Evolutionary conservation across 2,113 vertebrate species (phyloP), one percentile per base, ranked within the genome.

Genomic region (Notechis scutatus): DNA sequence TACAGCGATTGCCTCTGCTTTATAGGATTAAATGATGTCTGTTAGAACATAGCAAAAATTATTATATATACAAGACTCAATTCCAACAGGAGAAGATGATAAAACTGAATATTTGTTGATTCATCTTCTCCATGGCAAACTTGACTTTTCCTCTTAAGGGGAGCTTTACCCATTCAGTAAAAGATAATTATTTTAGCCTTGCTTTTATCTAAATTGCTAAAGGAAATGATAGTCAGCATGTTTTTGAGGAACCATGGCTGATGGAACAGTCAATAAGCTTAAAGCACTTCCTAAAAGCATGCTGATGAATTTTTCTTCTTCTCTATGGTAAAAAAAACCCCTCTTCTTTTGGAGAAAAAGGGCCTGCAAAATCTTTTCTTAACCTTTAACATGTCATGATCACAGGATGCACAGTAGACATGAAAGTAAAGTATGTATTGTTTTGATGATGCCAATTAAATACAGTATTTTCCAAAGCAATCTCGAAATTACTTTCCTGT

Each of bases 361-460:
- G 23, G 5, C 42, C 52, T 34, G 42, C 29, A 88, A 74, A 87
- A 45, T 57, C n/a, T 61, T 20, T 93, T 54, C 24, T 34, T 45
- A 26, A 54, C 18, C 26, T 2, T 29, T 88, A 7, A 4, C 3
- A 57, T 23, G 69, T 34, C 20, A 0, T 0, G 34, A 3, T 0
- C 1, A 2, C 0, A 90, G 0, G 18, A 42, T 74, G 15, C 10
- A 0, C 10, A 1, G 55, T 54, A 57, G 87, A 85, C 21, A 0
- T 0, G 0, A 87, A 85, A 29, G 15, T 0, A 0, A 39, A 0
- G 1, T 54, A 34, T 15, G 14, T 14, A 0, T 0, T 26, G 92
- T 87, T 85, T 85, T 23, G 87, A 34, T 57, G 14, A 9, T 26
- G 42, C 34, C 54, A 91, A 90, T 39, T 87, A 90, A 57, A 42